Evolutionary conservation across 2,888 invertebrate genomes (phyloP), one percentile per base, ranked within the genome.

Genomic region (Euspilapteryx auroguttella): DNA sequence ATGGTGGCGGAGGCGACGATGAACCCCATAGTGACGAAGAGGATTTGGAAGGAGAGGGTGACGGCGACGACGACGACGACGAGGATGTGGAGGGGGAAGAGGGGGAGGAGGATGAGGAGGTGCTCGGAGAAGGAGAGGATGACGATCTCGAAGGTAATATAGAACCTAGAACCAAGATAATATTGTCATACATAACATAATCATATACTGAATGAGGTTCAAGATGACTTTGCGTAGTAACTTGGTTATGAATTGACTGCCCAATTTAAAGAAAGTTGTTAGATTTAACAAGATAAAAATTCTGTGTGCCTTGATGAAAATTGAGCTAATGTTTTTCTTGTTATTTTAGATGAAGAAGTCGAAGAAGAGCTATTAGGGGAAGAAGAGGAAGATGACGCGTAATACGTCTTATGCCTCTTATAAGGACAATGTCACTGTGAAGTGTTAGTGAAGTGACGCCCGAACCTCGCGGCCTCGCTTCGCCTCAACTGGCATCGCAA

Each of bases 61-160:
- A 79, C 27, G 81, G 69, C 1, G 81, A 79, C 28, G 80, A 79
- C 12, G 82, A 81, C 22, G 83, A 83, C 14, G 82, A 81, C 28
- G 84, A 83, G 36, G 80, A 79, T 34, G 82, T 64, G 11, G 79
- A 81, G 40, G 80, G 79, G n/a, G 82, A 79, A 33, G 79, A 75
- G 32, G 79, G 68, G n/a, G 79, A 81, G 34, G 81, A 79, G 26
- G 84, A 83, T 24, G 84, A 80, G 6, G 84, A 82, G 24, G 84
- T 79, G 35, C 66, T 80, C 36, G 81, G 71, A 12, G 83, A 81
- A 37, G 80, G 75, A 29, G 79, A 79, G 37, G 84, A 83, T n/a
- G 84, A 83, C 42, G 84, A 84, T 51, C 75, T 84, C 52, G 83
- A 80, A 44, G 83, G 81, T 58, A n/a, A n/a, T n/a, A n/a, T n/a